A percentile compares a stretch with the other conserved stretches of the same genome.
These are phyloP conservation scores for Tiphia femorata DNA, from an alignment of 2,888 invertebrate species.

Conservation along the genomic window DNA sequence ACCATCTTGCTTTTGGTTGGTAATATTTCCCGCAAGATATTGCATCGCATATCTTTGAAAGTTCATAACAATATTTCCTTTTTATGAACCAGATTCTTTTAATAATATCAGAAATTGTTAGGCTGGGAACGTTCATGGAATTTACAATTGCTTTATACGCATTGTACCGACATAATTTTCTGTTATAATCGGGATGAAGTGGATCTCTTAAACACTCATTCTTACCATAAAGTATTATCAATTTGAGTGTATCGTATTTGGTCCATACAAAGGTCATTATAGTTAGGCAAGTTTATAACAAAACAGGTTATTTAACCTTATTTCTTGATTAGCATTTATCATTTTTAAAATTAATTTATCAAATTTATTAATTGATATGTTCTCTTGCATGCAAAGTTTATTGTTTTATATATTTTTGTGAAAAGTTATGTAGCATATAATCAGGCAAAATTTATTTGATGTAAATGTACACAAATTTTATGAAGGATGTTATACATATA, in stretches of 20 bases:
- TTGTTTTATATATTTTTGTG: too few species aligned
- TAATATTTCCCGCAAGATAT: slow-evolving; percentile 36
- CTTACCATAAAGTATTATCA: slow-evolving; percentile 49
- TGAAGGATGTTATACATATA: too few species aligned
- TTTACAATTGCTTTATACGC: slow-evolving; percentile 45
- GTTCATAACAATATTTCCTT: slow-evolving; percentile 33
- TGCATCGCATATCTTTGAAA: slow-evolving; percentile 34
- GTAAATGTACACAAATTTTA: too few species aligned
- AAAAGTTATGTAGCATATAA: too few species aligned
- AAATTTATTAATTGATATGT: too few species aligned
- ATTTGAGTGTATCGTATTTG: slow-evolving; percentile 39
- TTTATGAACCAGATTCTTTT: slow-evolving; percentile 24
- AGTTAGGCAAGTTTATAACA: slow-evolving; percentile 15
- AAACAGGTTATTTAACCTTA: slow-evolving; percentile 33
- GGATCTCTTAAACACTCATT: slow-evolving; percentile 55
- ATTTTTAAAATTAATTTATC: too few species aligned
- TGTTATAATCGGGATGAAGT: slow-evolving; percentile 35
- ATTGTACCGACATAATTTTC: slow-evolving; percentile 34
- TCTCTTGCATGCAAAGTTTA: too few species aligned
- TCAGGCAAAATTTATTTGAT: too few species aligned
- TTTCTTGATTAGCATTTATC: too few species aligned
- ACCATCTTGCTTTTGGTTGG: slow-evolving; percentile 28
- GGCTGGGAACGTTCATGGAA: slow-evolving; percentile 35
- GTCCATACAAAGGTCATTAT: slow-evolving; percentile 47
- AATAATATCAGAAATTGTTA: slow-evolving; percentile 46